Percentiles rank a stretch among this genome's conserved stretches.
These are phyloP conservation scores for Anthrax anthrax DNA, from an alignment of 2,888 invertebrate genomes.

Conservation along the genomic window DNA sequence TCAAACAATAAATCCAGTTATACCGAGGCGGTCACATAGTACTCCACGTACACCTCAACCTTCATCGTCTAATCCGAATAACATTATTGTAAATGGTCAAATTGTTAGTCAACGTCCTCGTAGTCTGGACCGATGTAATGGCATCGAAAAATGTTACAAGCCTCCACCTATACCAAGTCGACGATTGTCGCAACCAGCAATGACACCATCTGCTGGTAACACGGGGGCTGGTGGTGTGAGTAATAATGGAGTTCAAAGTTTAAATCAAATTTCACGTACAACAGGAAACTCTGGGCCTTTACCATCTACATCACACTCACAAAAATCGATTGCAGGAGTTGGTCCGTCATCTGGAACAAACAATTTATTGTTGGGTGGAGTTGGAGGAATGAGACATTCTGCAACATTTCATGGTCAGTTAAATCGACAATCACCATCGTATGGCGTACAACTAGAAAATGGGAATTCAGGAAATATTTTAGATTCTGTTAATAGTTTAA, in stretches of 20 bases:
- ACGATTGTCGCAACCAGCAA: slow-evolving; percentile 16
- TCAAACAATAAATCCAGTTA: slow-evolving; percentile 18
- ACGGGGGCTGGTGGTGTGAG: not conserved
- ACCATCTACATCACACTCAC: slow-evolving; percentile 6
- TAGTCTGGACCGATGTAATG: slow-evolving; percentile 30
- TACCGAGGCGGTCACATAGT: slow-evolving; percentile 32
- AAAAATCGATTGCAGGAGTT: slow-evolving; percentile 5
- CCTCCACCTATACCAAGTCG: slow-evolving; percentile 30
- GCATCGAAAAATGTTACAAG: slow-evolving; percentile 19
- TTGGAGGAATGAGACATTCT: slow-evolving; percentile 27
- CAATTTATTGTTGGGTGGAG: not conserved
- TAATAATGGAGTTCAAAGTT: slow-evolving; percentile 1
- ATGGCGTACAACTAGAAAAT: slow-evolving; percentile 7
- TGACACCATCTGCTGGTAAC: slow-evolving; percentile 2
- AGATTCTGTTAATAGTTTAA: slow-evolving; percentile 2
- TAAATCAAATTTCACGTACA: slow-evolving; percentile 9
- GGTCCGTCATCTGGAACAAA: not conserved
- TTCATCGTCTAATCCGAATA: slow-evolving; percentile 4
- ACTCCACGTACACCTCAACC: slow-evolving; percentile 23
- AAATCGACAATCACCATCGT: slow-evolving; percentile 15
- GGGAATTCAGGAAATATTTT: slow-evolving; percentile 9
- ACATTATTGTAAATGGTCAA: slow-evolving; percentile 11
- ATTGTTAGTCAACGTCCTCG: slow-evolving; percentile 24
- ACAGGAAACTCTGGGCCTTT: slow-evolving; percentile 9
- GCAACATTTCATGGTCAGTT: slow-evolving; percentile 28